These are phyloP conservation scores for Intoshia linei DNA, from an alignment of 1,140 invertebrate genomes.

Conservation along the genomic window DNA sequence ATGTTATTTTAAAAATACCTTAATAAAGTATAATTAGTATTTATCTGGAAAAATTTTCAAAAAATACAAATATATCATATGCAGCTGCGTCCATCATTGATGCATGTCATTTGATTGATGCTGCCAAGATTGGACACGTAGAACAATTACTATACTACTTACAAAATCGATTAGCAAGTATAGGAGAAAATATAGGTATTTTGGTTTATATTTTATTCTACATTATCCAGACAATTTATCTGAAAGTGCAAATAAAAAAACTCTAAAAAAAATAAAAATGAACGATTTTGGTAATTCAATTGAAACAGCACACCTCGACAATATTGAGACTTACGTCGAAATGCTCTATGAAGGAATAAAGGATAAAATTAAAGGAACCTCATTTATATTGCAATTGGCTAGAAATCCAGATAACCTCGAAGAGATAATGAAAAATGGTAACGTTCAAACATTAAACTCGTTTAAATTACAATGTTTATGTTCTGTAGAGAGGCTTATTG, in stretches of 20 bases:
- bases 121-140: conserved; percentile 44
- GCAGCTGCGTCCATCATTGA: conserved; percentile 30
- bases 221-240: neutral
- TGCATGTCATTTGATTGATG: conserved; percentile 54
- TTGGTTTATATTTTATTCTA: neutral
- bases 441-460: conserved; percentile 3
- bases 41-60: conserved; percentile 36
- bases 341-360: conserved; percentile 63
- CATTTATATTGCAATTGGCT: conserved; percentile 51
- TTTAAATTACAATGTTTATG: neutral
- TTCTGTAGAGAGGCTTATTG: conserved; percentile 51
- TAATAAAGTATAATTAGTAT: too few relatives aligned
- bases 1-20: too few relatives aligned
- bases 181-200: conserved; percentile 8
- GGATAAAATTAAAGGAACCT: conserved; percentile 65
- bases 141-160: conserved; percentile 64
- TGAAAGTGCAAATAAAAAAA: too few relatives aligned
- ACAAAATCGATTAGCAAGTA: conserved; percentile 37
- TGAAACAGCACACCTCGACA: conserved; percentile 35
- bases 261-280: conserved; percentile 14
- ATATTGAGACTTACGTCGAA: conserved; percentile 60
- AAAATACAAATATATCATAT: conserved; percentile 20
- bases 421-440: conserved; percentile 59
- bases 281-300: conserved; percentile 17
- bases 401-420: conserved; percentile 66